Percentiles rank a stretch among this genome's conserved stretches.
These are phyloP conservation scores for Crotalus tigris DNA, from an alignment of 2,113 vertebrate species.

Conservation along the genomic window DNA sequence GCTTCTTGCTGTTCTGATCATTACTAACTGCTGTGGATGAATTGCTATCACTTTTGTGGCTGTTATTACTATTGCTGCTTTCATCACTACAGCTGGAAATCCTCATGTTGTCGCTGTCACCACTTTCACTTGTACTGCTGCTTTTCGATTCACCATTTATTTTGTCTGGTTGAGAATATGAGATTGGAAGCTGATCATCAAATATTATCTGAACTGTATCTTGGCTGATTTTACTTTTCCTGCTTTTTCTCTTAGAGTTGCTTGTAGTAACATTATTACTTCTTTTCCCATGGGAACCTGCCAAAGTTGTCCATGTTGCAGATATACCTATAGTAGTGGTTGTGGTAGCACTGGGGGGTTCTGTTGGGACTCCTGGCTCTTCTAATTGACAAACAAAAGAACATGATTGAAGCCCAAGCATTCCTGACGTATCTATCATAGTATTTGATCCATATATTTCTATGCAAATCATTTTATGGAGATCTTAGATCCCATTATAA, in stretches of 20 bases:
- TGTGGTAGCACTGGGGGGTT: constrained; percentile 97
- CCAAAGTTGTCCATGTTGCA: constrained; percentile 93
- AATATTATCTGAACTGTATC: constrained; percentile 93
- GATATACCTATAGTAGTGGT: constrained; percentile 98
- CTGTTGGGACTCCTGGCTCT: constrained; percentile 90
- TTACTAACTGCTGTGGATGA: constrained; percentile 63
- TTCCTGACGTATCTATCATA: background rate
- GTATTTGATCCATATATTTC: background rate
- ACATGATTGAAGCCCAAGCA: background rate
- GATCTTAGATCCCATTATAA: background rate
- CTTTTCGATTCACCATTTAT: constrained; percentile 94
- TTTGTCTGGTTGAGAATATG: constrained; percentile 94
- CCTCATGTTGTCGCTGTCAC: constrained; percentile 96
- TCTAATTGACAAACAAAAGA: constrained; percentile 35
- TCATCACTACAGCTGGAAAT: constrained; percentile 98
- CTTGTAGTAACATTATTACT: constrained; percentile 91
- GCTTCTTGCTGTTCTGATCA: constrained; percentile 77
- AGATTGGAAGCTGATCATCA: constrained; percentile 93
- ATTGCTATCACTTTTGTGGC: constrained; percentile 84
- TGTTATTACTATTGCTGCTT: constrained; percentile 96
- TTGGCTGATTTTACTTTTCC: constrained; percentile 92
- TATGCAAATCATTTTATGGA: background rate
- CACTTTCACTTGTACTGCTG: constrained; percentile 90
- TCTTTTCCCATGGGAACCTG: constrained; percentile 91
- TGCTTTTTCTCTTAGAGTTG: constrained; percentile 94